These are phyloP conservation scores for Hydropsyche betteni DNA, from an alignment of 2,888 invertebrate species.

Conservation along the genomic window DNA sequence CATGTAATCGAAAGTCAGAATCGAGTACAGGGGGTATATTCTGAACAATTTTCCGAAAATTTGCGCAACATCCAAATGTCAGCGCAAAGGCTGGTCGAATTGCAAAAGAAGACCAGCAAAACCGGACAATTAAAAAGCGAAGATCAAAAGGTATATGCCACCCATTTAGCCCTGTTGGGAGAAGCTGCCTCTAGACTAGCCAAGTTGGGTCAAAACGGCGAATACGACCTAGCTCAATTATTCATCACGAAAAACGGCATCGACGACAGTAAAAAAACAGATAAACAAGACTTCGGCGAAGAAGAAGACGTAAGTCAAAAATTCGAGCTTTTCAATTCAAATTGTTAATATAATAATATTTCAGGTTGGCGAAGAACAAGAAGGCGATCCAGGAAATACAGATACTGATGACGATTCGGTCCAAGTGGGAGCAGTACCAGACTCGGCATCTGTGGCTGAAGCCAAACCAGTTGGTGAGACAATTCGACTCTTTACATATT, in stretches of 20 bases:
- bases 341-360: conserved; percentile 40
- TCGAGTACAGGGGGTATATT: conserved; percentile 40
- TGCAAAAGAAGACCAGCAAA: conserved; percentile 70
- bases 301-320: conserved; percentile 54
- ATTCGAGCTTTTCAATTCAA: conserved; percentile 51
- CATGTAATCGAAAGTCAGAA: conserved; percentile 29
- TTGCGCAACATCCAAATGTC: conserved; percentile 68
- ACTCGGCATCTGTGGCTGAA: conserved; percentile 75
- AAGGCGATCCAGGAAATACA: conserved; percentile 56
- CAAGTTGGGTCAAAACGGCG: conserved; percentile 65
- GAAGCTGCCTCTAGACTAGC: conserved; percentile 69
- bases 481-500: neutral
- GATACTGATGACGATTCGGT: conserved; percentile 50
- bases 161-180: conserved; percentile 66
- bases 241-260: conserved; percentile 54
- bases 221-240: conserved; percentile 64
- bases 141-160: conserved; percentile 68
- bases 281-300: conserved; percentile 46
- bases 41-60: conserved; percentile 62
- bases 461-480: conserved; percentile 76
- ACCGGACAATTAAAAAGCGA: conserved; percentile 65
- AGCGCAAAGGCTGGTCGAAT: conserved; percentile 67
- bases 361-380: conserved; percentile 63
- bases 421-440: conserved; percentile 65
- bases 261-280: conserved; percentile 34